Base-by-base conservation (phyloP, 2,797 vertebrate species). In the Mormyrops boulengeri region DNA sequence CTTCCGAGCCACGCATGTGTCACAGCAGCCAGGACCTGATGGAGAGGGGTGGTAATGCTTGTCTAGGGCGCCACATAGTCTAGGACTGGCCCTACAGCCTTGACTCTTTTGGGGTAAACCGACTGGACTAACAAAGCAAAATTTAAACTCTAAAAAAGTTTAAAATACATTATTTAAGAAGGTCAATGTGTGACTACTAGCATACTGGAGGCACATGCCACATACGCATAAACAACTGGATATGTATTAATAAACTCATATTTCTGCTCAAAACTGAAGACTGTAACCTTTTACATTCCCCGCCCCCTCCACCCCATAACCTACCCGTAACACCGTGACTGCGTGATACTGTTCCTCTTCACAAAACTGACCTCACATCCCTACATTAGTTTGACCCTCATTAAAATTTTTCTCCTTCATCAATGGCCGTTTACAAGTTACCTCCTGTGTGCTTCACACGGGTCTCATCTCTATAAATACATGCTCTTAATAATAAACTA, bases 81-180 rank as follows among this genome's bases (percentile, higher is more conserved):
- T 30, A 69, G 26, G 62, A 34, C 26, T 69, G 62, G 3, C 26
- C 9, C 62, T 66, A 9, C 88, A 90, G 94, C 77, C 95, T 94
- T 0, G 53, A 55, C 19, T 19, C 17, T 17, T 57, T 57, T 57
- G 55, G 55, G 55, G 17, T 3, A 57, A 57, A n/a, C 34, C 17
- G 2, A 77, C 34, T 77, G 69, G 34, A 19, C 41, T 7, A 77
- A 77, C 69, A 77, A 41, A 77, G 12, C 12, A 77, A 77, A 41
- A 38, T 77, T 77, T 77, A 44, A 44, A 6, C 14, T 17, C 14
- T 77, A 38, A 19, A 77, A 12, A 17, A 38, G 34, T 19, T 7
- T 19, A 19, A 44, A 19, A 77, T 19, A 44, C 73, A 8, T 77
- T 19, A 77, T 38, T 77, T 77, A 5, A 77, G 55, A 44, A 44